Evolutionary conservation across 2,797 vertebrate genomes (phyloP).

Genomic region (Urocyon cinereoargenteus): DNA sequence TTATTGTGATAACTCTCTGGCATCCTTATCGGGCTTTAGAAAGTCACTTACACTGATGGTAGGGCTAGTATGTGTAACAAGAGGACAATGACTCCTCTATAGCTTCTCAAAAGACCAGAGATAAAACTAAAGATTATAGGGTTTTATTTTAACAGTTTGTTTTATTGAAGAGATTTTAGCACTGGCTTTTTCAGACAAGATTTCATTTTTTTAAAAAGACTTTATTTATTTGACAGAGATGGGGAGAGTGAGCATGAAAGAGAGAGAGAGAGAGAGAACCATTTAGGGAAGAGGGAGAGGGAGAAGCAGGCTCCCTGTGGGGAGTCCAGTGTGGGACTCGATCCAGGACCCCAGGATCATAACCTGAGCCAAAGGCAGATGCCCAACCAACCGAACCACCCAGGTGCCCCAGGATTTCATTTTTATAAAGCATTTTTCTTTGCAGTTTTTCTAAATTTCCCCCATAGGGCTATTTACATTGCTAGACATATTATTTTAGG

Average conservation of each 20-base stretch:
- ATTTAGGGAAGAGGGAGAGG: not conserved
- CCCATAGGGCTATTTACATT: conserved; percentile 30
- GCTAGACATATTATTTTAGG: conserved; percentile 9
- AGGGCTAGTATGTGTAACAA: not conserved
- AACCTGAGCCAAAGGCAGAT: not conserved
- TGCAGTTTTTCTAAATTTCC: conserved; percentile 66
- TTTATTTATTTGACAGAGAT: not conserved
- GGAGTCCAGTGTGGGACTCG: accelerated
- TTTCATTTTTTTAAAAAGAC: conserved; percentile 36
- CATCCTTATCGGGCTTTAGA: not conserved
- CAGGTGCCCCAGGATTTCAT: not conserved
- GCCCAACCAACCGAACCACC: not conserved
- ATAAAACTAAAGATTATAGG: conserved; percentile 1
- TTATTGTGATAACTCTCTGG: not conserved
- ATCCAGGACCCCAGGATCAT: not conserved
- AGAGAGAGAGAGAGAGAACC: not conserved
- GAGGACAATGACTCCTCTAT: not conserved
- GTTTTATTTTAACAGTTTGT: conserved; percentile 65
- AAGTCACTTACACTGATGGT: conserved; percentile 13
- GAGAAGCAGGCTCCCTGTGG: not conserved
- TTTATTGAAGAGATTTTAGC: conserved; percentile 68
- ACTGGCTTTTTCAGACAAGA: conserved; percentile 48
- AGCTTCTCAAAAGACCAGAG: not conserved
- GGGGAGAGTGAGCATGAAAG: not conserved
- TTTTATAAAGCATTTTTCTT: conserved; percentile 68